phyloP scores from a whole-genome alignment of 1,140 invertebrate species.

The Eriosoma lanigerum region DNA sequence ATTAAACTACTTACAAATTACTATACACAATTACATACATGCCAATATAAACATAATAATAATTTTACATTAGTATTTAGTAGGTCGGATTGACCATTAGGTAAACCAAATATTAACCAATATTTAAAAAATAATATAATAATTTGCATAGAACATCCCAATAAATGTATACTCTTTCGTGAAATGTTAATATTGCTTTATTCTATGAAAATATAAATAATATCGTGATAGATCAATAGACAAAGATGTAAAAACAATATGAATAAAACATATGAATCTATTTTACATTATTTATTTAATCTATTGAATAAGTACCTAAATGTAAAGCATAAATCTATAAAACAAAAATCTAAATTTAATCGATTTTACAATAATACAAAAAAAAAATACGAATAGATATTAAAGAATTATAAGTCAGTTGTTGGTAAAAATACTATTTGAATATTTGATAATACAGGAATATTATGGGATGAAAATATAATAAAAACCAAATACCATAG shows the following conservation, averaged over 20 bases:
- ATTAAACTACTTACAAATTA: no score
- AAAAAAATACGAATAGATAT: neutral
- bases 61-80: no score
- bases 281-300: conserved; percentile 12
- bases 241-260: neutral
- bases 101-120: no score
- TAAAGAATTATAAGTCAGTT: neutral
- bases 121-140: neutral
- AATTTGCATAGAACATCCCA: neutral
- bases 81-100: no score
- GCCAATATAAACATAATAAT: no score
- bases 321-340: neutral
- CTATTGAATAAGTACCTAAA: no score
- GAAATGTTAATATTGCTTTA: neutral
- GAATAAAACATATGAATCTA: conserved; percentile 5
- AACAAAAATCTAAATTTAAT: neutral
- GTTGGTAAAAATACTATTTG: neutral
- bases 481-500: neutral
- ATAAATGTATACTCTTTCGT: neutral
- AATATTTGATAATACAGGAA: neutral
- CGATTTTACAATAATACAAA: neutral
- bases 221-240: neutral
- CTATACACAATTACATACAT: no score
- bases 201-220: neutral
- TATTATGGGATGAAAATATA: neutral